Evolutionary conservation across 2,113 vertebrate species (phyloP), one percentile per base, ranked within the genome.

Genomic region (Synodontis membranacea): DNA sequence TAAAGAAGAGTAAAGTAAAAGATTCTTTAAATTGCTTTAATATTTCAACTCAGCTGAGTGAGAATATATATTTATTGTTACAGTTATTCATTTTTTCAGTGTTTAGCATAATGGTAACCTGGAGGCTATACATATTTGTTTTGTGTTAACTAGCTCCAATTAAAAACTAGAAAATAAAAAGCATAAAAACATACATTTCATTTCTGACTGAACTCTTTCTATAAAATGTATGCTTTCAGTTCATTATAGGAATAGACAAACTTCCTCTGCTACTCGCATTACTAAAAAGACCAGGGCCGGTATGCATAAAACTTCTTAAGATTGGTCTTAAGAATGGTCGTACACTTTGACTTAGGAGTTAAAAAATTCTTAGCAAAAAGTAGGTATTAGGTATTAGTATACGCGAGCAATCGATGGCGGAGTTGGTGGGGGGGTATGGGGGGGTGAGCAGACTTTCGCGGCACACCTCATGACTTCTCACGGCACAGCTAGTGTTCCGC

Each of bases 1-100:
- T 3, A 72, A 72, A 11, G 37, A 74, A 5, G 21, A 8, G 39
- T 48, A 76, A 76, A 76, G 17, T 34, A 39, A 23, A 42, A 72
- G 42, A 72, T 8, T 23, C 68, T 42, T 72, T 42, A 72, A 1
- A 8, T 72, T 39, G 66, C 66, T 70, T 37, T 42, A 23, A 42
- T 21, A 37, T n/a, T n/a, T n/a, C n/a, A 34, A 15, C 64, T 66
- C 64, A 37, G 37, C 37, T 70, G 68, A 39, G 8, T 0, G 72
- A n/a, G 89, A 82, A 84, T 83, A 58, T 50, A 78, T 93, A 54
- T 72, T 42, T 72, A 42, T 72, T 42, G 9, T 42, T 72, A 42
- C 21, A 42, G 11, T 72, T 72, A 42, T 42, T 23, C 37, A 72
- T 5, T 4, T 39, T 39, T 39, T 3, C 11, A 25, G 10, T 12